Conservation (phyloP, 2,888 invertebrate genomes). For the Pilophorus perplexus region DNA sequence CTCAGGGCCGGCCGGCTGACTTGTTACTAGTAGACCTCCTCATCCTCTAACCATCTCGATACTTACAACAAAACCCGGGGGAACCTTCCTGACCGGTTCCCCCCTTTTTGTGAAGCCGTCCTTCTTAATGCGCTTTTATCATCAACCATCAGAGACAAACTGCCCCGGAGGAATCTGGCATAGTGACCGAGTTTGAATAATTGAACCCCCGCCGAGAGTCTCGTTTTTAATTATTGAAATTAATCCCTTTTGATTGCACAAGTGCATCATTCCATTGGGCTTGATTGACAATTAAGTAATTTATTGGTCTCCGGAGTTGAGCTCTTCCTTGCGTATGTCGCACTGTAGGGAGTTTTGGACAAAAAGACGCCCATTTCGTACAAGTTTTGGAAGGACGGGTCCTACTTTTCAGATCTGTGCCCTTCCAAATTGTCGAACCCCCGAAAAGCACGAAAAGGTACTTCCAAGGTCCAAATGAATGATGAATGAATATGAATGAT, state of each 20-base stretch:
- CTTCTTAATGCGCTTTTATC: constrained; percentile 18
- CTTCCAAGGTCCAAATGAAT: too few species aligned
- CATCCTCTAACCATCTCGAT: constrained; percentile 18
- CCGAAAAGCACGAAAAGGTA: too few species aligned
- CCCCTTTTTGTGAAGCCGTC: constrained; percentile 13
- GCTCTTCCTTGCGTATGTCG: too few species aligned
- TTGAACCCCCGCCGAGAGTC: neutral
- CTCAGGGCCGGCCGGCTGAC: neutral
- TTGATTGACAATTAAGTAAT: constrained; percentile 28
- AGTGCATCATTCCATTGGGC: constrained; percentile 6
- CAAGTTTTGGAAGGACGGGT: too few species aligned
- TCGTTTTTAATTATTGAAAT: constrained; percentile 11
- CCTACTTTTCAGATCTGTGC: too few species aligned
- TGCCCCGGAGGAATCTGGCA: constrained; percentile 21
- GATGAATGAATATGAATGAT: too few species aligned
- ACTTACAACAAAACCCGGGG: constrained; percentile 8
- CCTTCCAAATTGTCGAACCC: too few species aligned
- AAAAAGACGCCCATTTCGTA: too few species aligned
- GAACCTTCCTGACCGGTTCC: constrained; percentile 19
- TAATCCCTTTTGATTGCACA: constrained; percentile 3
- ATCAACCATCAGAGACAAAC: constrained; percentile 6
- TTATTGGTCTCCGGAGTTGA: constrained; percentile 6
- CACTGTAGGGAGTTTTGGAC: too few species aligned
- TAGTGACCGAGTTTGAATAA: constrained; percentile 35
- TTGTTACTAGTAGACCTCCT: constrained; percentile 19